Evolutionary conservation across 2,888 invertebrate genomes (phyloP).

Genomic region (Corbicula japonica): DNA sequence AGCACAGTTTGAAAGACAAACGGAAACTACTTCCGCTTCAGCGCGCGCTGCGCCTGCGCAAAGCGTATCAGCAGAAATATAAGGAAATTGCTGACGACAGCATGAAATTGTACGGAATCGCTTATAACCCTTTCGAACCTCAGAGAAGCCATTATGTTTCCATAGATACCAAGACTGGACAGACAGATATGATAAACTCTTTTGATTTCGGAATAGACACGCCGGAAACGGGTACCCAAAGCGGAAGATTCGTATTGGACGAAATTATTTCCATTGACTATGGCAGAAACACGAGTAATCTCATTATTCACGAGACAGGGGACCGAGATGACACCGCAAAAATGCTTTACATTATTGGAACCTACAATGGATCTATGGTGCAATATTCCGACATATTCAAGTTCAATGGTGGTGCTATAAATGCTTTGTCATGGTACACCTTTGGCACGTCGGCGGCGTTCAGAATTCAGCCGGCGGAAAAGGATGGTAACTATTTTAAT

Average conservation of each 20-base stretch:
- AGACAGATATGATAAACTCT: conserved; percentile 37
- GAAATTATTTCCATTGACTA: conserved; percentile 60
- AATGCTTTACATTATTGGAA: conserved; percentile 55
- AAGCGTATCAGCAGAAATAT: background rate
- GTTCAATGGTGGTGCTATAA: conserved; percentile 52
- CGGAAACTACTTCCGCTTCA: conserved; percentile 34
- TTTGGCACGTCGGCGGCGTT: conserved; percentile 61
- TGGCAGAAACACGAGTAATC: conserved; percentile 48
- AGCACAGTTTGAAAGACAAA: conserved; percentile 19
- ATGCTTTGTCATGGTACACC: conserved; percentile 57
- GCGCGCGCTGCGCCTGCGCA: conserved; percentile 43
- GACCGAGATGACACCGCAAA: conserved; percentile 57
- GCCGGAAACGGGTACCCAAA: background rate
- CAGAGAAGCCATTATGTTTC: conserved; percentile 55
- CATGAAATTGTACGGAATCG: conserved; percentile 61
- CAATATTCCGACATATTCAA: conserved; percentile 49
- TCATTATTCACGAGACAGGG: conserved; percentile 58
- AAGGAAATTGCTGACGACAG: background rate
- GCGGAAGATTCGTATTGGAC: conserved; percentile 57
- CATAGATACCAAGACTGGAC: conserved; percentile 58
- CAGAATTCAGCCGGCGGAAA: conserved; percentile 55
- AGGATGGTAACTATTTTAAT: conserved; percentile 34
- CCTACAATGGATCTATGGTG: conserved; percentile 63
- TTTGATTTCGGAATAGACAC: conserved; percentile 68
- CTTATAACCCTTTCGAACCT: conserved; percentile 66